Percentiles rank a stretch among this genome's conserved stretches.
phyloP scores from a whole-genome alignment of 2,888 invertebrate genomes.

The Protula sp. region DNA sequence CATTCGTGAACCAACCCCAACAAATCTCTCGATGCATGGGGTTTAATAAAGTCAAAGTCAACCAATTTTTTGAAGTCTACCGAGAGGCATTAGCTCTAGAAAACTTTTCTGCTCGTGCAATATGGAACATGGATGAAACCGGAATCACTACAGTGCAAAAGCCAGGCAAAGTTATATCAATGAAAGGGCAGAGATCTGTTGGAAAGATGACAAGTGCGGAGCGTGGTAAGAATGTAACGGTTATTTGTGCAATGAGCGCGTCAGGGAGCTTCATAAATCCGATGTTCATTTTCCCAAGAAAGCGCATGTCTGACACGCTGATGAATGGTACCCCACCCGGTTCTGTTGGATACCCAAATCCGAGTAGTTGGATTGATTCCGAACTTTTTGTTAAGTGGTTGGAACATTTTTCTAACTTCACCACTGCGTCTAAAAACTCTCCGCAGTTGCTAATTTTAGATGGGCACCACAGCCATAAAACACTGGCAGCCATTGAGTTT shows the following conservation, averaged over 20 bases:
- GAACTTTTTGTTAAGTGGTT: slow-evolving; percentile 6
- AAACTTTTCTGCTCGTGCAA: background rate
- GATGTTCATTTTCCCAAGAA: background rate
- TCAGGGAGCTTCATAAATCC: background rate
- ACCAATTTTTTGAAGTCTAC: background rate
- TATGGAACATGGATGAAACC: slow-evolving; percentile 1
- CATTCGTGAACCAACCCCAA: background rate
- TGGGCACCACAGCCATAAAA: slow-evolving; percentile 1
- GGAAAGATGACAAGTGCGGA: slow-evolving; percentile 5
- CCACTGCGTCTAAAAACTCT: background rate
- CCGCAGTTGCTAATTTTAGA: background rate
- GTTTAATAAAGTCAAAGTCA: background rate
- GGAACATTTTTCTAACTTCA: slow-evolving; percentile 4
- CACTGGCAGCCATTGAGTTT: slow-evolving; percentile 1
- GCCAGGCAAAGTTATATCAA: slow-evolving; percentile 1
- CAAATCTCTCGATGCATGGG: background rate
- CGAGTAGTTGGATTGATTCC: slow-evolving; percentile 2
- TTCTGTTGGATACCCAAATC: slow-evolving; percentile 1
- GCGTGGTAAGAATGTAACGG: slow-evolving; percentile 5
- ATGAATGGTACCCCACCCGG: slow-evolving; percentile 3
- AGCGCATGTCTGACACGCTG: background rate
- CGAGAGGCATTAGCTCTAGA: background rate
- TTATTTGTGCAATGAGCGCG: slow-evolving; percentile 4
- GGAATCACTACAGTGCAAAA: slow-evolving; percentile 1
- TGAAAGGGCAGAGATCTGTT: slow-evolving; percentile 1